Base-by-base conservation (phyloP, 2,113 vertebrate species). In the Neomonachus schauinslandi region DNA sequence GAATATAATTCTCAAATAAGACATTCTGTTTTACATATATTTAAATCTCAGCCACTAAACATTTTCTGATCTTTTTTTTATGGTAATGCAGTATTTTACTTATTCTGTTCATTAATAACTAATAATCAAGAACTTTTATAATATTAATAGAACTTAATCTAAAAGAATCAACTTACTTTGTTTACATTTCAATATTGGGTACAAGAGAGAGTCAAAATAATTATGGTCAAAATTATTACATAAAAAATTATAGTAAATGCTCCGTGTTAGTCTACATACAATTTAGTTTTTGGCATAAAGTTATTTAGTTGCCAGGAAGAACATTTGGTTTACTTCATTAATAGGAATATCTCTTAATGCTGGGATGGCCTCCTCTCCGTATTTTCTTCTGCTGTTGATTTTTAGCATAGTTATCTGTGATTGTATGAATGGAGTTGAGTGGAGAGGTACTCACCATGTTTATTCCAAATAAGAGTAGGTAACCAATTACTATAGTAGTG, bases 271-370 rank as follows among this genome's bases (percentile, higher is more conserved):
- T 36, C 53, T 77, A 59, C 12, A 82, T 31, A 71, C 8, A 1
- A 22, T 61, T 98, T 83, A 98, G 46, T 83, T 98, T 90, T 93
- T 95, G 1, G 57, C 93, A n/a, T 80, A 95, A 74, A 91, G 67
- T 33, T 93, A 82, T 94, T 84, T 98, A 28, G 97, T 59, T 13
- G 98, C 95, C 79, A 99, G 98, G 97, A 99, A 99, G 31, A 99
- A 99, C 98, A 99, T 99, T 80, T 98, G 99, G 98, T 99, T 99
- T 65, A 99, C 99, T 96, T 99, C 99, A 95, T 99, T 99, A 85
- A 99, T 99, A 79, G 99, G 98, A 95, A 99, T 95, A 72, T 99
- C 99, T 95, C 98, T 98, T 46, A 99, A 92, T 4, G 99, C 98
- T 72, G 99, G 99, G 80, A 99, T 99, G 74, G 99, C 99, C 19